Evolutionary conservation across 2,113 vertebrate species (phyloP), one percentile per base, ranked within the genome.

Genomic region (Pandion haliaetus): DNA sequence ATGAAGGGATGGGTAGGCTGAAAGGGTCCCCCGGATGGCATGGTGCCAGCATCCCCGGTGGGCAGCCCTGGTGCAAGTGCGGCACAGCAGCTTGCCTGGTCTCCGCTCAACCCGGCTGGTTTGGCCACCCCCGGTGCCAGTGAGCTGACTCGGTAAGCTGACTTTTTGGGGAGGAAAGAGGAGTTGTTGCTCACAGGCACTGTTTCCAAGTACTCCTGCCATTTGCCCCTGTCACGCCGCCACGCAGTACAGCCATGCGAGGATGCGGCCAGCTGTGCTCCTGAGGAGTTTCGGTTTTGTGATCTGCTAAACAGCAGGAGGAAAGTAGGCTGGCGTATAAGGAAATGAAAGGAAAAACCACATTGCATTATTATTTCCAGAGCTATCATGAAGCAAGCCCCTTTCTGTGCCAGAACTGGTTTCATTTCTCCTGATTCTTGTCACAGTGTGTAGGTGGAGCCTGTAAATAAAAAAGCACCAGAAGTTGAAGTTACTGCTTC

Each of bases 181-280:
- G 19, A 5, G 2, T 4, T 66, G 12, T 17, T 90, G 13, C 25
- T 88, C 17, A 12, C 10, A 15, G 28, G 9, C 26, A 52, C 1
- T 13, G 17, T 77, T 82, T 62, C 42, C 42, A 29, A 76, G 5
- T 13, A n/a, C 4, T 6, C 69, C 49, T 80, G 32, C 6, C 10
- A 1, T 69, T 91, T 50, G 21, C 8, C 25, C 5, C 8, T 31
- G 12, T 17, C 10, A 7, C 28, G 15, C 9, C 7, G 0, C 14
- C 1, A 3, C 0, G 0, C 21, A 65, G 31, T 6, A 24, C 7
- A 65, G 20, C 29, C 49, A 40, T n/a, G 23, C 2, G 0, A 50
- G n/a, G n/a, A 57, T 36, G 15, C 8, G 2, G 7, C 11, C 17
- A 38, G 54, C 54, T 77, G 32, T n/a, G 42, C 29, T 10, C 4